These are phyloP conservation scores for Psittacus erithacus DNA, from an alignment of 2,113 vertebrate species.

Conservation along the genomic window DNA sequence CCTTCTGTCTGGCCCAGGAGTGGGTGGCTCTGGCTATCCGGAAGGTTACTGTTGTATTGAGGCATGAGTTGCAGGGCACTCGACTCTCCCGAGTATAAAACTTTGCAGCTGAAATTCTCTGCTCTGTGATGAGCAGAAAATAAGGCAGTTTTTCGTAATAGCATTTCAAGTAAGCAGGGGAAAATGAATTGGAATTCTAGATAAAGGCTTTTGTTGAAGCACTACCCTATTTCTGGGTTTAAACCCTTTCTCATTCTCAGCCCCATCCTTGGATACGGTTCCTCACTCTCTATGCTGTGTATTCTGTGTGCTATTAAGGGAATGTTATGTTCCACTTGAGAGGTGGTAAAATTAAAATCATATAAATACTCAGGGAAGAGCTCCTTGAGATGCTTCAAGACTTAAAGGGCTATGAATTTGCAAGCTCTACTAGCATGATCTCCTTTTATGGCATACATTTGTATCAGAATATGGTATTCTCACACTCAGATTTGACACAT, in stretches of 20 bases:
- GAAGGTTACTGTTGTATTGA: not conserved
- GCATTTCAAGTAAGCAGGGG: not conserved
- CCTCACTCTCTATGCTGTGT: not conserved
- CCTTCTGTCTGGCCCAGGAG: not conserved
- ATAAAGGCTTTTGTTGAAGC: not conserved
- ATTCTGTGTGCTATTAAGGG: not conserved
- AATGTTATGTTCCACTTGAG: not conserved
- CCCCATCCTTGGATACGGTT: not conserved
- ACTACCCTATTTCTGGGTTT: not conserved
- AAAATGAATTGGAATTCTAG: not conserved
- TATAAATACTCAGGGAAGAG: not conserved
- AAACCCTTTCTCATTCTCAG: not conserved
- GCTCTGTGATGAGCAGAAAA: not conserved
- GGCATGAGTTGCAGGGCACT: not conserved
- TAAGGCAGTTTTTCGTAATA: not conserved
- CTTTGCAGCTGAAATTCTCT: not conserved
- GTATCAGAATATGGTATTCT: conserved; percentile 8
- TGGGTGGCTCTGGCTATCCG: not conserved
- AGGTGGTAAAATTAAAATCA: not conserved
- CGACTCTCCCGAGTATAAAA: not conserved
- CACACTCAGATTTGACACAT: not conserved
- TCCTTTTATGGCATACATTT: not conserved
- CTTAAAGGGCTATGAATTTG: conserved; percentile 5
- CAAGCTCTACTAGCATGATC: not conserved
- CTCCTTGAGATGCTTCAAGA: not conserved